Conservation (phyloP, 1,140 invertebrate genomes). For the Battus philenor region DNA sequence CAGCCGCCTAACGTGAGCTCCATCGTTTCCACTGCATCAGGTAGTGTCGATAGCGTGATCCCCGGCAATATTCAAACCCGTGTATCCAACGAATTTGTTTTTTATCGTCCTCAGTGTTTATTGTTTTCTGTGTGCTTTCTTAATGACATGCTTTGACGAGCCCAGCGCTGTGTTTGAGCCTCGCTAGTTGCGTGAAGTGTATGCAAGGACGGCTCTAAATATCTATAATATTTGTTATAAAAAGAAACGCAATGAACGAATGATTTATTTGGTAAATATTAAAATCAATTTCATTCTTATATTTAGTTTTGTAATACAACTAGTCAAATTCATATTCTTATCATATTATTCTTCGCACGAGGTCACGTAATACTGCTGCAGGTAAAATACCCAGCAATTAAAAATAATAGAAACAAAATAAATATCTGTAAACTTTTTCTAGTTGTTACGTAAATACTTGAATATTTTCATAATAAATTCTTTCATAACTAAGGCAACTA, state of each 20-base stretch:
- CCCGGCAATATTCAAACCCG: conserved; percentile 46
- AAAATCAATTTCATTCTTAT: neutral
- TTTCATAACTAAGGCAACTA: too few species aligned
- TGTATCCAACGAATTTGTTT: conserved; percentile 60
- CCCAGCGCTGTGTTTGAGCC: neutral
- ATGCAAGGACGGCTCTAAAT: conserved; percentile 3
- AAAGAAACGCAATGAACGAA: neutral
- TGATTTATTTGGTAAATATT: neutral
- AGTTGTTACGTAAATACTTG: too few species aligned
- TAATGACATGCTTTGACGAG: conserved; percentile 24
- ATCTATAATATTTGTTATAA: neutral
- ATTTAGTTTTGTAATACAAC: neutral
- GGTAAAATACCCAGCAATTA: too few species aligned
- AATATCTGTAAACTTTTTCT: too few species aligned
- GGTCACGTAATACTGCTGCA: neutral
- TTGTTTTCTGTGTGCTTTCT: conserved; percentile 60
- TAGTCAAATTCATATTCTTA: too few species aligned
- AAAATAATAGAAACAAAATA: too few species aligned
- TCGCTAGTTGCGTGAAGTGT: conserved; percentile 1
- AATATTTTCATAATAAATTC: too few species aligned
- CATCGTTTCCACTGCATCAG: conserved; percentile 22
- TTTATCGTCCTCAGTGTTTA: conserved; percentile 68
- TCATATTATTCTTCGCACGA: neutral
- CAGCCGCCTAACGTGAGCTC: neutral
- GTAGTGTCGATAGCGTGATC: conserved; percentile 60